Conservation (phyloP, 2,797 vertebrate species). For the Limosa lapponica region DNA sequence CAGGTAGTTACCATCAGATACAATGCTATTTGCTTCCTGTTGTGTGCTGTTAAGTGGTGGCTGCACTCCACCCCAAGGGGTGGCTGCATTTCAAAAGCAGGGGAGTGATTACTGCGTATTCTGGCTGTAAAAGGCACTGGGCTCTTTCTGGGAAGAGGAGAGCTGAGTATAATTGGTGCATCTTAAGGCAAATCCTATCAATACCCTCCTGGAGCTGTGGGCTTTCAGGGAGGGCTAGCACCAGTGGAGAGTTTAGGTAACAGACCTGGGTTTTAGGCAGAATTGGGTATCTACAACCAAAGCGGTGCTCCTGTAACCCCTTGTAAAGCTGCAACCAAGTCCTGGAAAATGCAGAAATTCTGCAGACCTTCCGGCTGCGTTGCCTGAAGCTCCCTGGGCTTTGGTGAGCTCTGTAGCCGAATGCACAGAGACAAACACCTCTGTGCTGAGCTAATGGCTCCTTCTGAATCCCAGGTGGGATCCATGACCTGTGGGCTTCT, state of each 20-base stretch:
- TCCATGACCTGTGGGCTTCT: neutral
- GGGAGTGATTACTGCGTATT: neutral
- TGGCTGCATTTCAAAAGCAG: constrained; percentile 62
- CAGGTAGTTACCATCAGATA: constrained; percentile 52
- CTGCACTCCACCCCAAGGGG: constrained; percentile 32
- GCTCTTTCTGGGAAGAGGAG: constrained; percentile 4
- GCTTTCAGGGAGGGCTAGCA: neutral
- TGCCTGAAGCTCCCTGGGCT: neutral
- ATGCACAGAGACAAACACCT: neutral
- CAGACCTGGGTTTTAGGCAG: neutral
- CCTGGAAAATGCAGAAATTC: neutral
- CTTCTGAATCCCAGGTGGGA: neutral
- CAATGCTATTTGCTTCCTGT: constrained; percentile 57
- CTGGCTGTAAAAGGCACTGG: constrained; percentile 18
- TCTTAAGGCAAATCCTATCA: neutral
- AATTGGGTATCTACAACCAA: neutral
- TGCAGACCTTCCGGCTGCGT: neutral
- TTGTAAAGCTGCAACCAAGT: neutral
- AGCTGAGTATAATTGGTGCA: neutral
- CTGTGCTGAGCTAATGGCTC: neutral
- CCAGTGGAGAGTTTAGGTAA: neutral
- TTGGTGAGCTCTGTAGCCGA: neutral
- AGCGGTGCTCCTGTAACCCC: neutral
- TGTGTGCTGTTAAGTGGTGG: constrained; percentile 31
- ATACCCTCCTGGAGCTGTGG: neutral